Conservation (phyloP, 1,140 invertebrate species). For the Tribolium castaneum region DNA sequence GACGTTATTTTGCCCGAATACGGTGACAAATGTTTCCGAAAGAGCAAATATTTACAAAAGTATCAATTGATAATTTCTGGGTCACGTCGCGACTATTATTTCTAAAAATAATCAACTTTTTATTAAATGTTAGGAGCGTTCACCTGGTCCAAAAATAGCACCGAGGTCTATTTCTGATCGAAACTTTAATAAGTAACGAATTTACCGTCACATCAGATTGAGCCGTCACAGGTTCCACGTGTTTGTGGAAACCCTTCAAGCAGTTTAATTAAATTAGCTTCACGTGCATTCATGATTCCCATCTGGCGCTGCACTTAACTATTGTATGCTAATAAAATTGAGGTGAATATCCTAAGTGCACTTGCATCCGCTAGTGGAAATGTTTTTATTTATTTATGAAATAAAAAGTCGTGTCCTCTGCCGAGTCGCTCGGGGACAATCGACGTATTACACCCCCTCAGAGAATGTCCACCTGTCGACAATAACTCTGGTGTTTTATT, state of each 20-base stretch:
- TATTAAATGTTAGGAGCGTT: background rate
- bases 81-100: background rate
- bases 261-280: background rate
- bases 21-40: background rate
- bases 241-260: background rate
- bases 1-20: background rate
- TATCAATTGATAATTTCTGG: background rate
- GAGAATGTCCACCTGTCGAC: too few species aligned
- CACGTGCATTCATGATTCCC: background rate
- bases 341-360: slow-evolving; percentile 16
- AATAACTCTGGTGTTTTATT: too few species aligned
- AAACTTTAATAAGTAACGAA: background rate
- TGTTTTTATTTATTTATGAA: slow-evolving; percentile 7
- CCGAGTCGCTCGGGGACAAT: background rate
- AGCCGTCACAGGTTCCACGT: background rate
- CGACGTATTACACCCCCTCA: background rate
- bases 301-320: background rate
- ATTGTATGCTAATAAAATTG: slow-evolving; percentile 8
- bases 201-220: background rate
- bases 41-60: background rate
- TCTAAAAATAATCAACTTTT: slow-evolving; percentile 1
- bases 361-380: background rate
- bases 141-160: slow-evolving; percentile 7
- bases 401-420: background rate
- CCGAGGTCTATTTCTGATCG: background rate